Base-by-base conservation (phyloP, 1,140 invertebrate species). In the Adelges cooleyi region DNA sequence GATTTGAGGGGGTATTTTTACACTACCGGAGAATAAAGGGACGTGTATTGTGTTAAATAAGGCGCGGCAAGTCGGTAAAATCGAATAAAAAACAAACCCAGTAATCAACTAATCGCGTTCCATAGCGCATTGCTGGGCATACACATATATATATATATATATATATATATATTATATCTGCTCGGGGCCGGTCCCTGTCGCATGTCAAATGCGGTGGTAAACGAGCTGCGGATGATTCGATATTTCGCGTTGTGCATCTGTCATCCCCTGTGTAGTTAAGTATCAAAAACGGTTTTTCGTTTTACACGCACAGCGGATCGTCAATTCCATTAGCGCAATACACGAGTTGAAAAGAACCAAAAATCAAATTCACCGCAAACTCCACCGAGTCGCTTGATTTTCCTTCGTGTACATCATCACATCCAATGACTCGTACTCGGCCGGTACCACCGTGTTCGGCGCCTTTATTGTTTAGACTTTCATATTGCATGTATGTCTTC, bases 91-190 rank as follows among this genome's bases (percentile, higher is more conserved):
- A 15, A 44, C 36, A 62, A 25, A 42, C 56, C 40, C 56, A 46
- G 40, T 46, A 62, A 62, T 62, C 56, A 62, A 62, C 40, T 62
- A 62, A 62, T 62, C 56, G 40, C 38, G 56, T 62, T 62, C 11
- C 40, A 42, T 62, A 40, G 42, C 40, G 56, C 56, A 17, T 62
- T 46, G 25, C 56, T 62, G 56, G 25, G 40, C 53, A 59, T n/a
- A n/a, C n/a, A n/a, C n/a, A n/a, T n/a, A n/a, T n/a, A n/a, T n/a
- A n/a, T n/a, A n/a, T n/a, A n/a, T n/a, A n/a, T n/a, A n/a, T n/a
- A n/a, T n/a, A n/a, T n/a, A n/a, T n/a, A n/a, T 6, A 33, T 33
- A 33, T 33, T 33, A 33, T 11, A 33, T 33, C 29, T 33, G 29
- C 5, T 33, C 29, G 29, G 29, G 29, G 5, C 11, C 11, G 29